Conservation (phyloP, 2,888 invertebrate genomes). For the Acleris cristana region DNA sequence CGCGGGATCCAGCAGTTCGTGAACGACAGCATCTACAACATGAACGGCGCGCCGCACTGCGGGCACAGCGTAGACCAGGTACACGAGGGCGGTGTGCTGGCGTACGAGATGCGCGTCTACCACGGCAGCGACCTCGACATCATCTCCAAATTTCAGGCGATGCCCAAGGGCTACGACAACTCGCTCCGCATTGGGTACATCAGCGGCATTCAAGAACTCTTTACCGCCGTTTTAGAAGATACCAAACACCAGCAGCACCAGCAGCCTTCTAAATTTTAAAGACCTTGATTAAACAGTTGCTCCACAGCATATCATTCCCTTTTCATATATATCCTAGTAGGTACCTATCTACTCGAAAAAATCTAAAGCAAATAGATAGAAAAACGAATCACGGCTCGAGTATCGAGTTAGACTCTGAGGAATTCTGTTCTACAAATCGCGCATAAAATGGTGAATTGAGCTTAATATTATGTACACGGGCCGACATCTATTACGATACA, state of each 20-base stretch:
- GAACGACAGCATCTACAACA: slow-evolving; percentile 59
- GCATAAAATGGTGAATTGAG: slow-evolving; percentile 61
- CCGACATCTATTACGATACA: slow-evolving; percentile 71
- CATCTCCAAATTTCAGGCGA: slow-evolving; percentile 61
- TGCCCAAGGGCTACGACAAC: slow-evolving; percentile 62
- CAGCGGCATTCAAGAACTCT: slow-evolving; percentile 66
- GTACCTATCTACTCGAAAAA: background rate
- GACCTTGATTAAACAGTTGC: background rate
- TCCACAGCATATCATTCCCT: background rate
- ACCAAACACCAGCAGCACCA: slow-evolving; percentile 33
- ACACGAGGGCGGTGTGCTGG: slow-evolving; percentile 48
- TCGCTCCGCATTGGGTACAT: slow-evolving; percentile 66
- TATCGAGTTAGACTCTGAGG: slow-evolving; percentile 35
- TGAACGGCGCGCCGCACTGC: slow-evolving; percentile 60
- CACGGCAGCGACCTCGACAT: slow-evolving; percentile 57
- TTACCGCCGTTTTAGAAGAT: slow-evolving; percentile 55
- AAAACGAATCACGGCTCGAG: background rate
- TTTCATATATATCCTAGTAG: slow-evolving; percentile 7
- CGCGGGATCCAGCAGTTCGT: slow-evolving; percentile 58
- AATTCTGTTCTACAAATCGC: slow-evolving; percentile 49
- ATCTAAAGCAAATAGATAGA: slow-evolving; percentile 15
- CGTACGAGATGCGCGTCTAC: slow-evolving; percentile 73
- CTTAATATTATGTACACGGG: slow-evolving; percentile 67
- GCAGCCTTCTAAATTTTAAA: background rate
- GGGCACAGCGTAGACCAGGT: slow-evolving; percentile 68